Evolutionary conservation across 1,140 invertebrate species (phyloP).

Genomic region (Pseudomyrmex sp.): DNA sequence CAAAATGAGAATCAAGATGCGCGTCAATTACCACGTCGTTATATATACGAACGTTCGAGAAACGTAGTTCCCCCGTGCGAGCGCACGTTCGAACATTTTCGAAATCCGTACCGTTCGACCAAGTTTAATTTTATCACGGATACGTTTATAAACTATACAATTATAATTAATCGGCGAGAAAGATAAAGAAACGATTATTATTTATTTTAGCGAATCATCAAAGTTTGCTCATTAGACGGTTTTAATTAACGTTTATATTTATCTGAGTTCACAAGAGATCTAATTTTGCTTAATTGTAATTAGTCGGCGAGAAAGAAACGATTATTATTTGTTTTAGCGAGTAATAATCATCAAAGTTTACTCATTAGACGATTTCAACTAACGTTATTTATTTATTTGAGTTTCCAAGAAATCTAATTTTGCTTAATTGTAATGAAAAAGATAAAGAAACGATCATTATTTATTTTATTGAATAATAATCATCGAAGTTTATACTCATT

Average conservation of each 20-base stretch:
- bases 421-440: background rate
- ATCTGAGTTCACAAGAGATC: background rate
- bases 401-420: background rate
- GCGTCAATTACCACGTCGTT: constrained; percentile 19
- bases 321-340: background rate
- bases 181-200: background rate
- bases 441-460: background rate
- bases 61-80: background rate
- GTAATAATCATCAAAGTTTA: background rate
- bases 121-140: too few species aligned
- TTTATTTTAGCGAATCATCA: background rate
- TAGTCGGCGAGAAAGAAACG: too few species aligned
- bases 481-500: too few species aligned
- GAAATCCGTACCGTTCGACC: background rate
- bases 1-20: constrained; percentile 36
- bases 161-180: too few species aligned
- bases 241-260: constrained; percentile 1
- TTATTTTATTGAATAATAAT: background rate
- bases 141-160: background rate
- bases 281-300: too few species aligned
- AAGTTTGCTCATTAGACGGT: background rate
- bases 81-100: background rate
- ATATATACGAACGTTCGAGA: background rate
- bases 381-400: background rate
- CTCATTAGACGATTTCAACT: background rate